Percentiles rank a stretch among this genome's conserved stretches.
Conservation (phyloP, 1,140 invertebrate species). For the Cyclina sinensis region DNA sequence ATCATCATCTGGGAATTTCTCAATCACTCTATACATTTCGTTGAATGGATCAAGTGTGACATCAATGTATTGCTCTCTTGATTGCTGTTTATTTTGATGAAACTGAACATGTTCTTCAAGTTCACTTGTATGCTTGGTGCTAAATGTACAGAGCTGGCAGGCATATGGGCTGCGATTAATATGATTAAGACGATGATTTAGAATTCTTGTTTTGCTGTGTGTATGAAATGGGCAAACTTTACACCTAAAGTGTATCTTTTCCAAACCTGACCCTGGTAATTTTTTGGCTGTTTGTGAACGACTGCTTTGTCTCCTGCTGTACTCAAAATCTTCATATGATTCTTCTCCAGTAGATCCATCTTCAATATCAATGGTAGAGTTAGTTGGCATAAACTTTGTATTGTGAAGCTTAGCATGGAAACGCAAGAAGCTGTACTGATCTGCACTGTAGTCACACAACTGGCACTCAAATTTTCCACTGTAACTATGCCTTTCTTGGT, state of each 20-base stretch:
- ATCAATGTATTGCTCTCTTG: constrained; percentile 70
- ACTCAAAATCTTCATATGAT: constrained; percentile 57
- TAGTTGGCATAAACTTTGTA: neutral
- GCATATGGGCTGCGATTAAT: constrained; percentile 77
- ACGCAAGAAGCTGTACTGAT: constrained; percentile 67
- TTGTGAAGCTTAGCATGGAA: constrained; percentile 74
- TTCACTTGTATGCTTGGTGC: constrained; percentile 68
- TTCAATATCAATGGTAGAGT: neutral
- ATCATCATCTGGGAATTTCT: constrained; percentile 51
- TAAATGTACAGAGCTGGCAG: constrained; percentile 78
- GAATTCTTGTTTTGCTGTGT: constrained; percentile 77
- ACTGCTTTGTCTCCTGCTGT: neutral
- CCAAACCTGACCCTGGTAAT: neutral
- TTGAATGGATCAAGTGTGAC: constrained; percentile 76
- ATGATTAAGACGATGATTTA: constrained; percentile 81
- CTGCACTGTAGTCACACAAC: constrained; percentile 79
- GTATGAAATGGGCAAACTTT: constrained; percentile 78
- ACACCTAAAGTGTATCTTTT: constrained; percentile 77
- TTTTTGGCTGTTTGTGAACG: neutral
- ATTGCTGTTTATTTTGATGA: constrained; percentile 51
- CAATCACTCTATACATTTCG: constrained; percentile 57
- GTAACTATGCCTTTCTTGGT: constrained; percentile 74
- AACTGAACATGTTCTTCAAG: constrained; percentile 72
- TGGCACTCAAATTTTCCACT: constrained; percentile 77
- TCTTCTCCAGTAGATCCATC: neutral